These are phyloP conservation scores for Psammodynastes pulverulentus DNA, from an alignment of 2,113 vertebrate species.

Conservation along the genomic window DNA sequence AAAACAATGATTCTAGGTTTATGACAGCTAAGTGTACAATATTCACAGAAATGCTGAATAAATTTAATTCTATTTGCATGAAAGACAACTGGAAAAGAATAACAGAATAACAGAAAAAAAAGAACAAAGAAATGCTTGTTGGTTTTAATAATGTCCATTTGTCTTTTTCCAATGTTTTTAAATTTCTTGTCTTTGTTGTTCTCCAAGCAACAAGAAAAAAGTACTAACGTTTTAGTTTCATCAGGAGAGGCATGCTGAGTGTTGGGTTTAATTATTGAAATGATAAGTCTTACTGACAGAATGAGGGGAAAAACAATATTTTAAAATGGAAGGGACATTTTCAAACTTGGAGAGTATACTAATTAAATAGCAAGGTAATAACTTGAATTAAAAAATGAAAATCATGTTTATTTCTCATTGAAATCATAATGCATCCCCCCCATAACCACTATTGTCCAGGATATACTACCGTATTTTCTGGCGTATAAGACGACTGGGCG, in stretches of 20 bases:
- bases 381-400: slow-evolving; percentile 31
- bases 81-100: background rate
- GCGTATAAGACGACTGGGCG: too few species aligned
- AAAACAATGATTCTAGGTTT: background rate
- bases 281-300: slow-evolving; percentile 22
- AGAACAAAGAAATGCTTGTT: background rate
- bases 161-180: background rate
- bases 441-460: too few species aligned
- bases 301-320: background rate
- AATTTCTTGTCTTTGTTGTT: slow-evolving; percentile 11
- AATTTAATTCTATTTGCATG: background rate
- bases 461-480: too few species aligned
- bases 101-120: background rate
- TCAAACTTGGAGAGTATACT: background rate
- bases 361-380: slow-evolving; percentile 24
- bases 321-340: background rate
- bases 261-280: slow-evolving; percentile 16
- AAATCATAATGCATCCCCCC: too few species aligned
- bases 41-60: background rate
- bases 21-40: background rate
- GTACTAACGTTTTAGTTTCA: background rate
- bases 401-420: slow-evolving; percentile 19
- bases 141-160: background rate
- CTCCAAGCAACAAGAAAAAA: background rate
- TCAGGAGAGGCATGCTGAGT: background rate